Percentiles rank a stretch among this genome's conserved stretches.
Conservation (phyloP, 2,113 vertebrate genomes). For the Erpornis zantholeuca region DNA sequence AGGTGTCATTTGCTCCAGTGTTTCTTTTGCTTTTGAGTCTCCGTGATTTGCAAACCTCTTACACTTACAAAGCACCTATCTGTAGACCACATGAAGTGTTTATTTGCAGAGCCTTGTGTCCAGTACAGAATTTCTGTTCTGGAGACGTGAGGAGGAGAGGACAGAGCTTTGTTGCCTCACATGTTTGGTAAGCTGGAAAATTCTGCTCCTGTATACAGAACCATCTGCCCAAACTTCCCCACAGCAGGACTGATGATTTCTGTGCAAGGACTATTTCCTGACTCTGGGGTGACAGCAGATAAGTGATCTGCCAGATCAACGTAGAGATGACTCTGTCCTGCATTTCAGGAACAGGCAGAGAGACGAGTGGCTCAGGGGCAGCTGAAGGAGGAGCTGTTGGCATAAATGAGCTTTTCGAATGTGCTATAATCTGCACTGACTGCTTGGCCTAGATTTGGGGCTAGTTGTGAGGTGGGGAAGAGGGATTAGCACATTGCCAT, state of each 20-base stretch:
- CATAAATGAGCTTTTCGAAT: slow-evolving; percentile 11
- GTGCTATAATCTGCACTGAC: slow-evolving; percentile 41
- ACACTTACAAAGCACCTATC: not conserved
- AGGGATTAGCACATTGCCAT: slow-evolving; percentile 65
- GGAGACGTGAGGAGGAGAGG: not conserved
- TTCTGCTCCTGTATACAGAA: not conserved
- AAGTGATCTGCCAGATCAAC: not conserved
- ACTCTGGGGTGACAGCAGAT: not conserved
- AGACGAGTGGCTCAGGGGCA: not conserved
- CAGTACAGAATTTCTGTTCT: not conserved
- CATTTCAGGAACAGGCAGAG: not conserved
- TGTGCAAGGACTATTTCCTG: not conserved
- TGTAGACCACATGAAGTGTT: not conserved
- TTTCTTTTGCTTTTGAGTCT: not conserved
- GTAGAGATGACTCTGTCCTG: not conserved
- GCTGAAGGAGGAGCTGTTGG: slow-evolving; percentile 26
- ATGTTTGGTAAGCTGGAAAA: not conserved
- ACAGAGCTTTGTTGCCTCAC: not conserved
- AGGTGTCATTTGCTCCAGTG: not conserved
- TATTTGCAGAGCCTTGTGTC: not conserved
- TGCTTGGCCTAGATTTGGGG: slow-evolving; percentile 57
- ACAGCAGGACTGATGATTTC: rapidly evolving
- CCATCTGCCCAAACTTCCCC: not conserved
- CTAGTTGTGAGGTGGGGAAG: slow-evolving; percentile 55
- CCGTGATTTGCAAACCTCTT: not conserved